phyloP scores from a whole-genome alignment of 2,888 invertebrate species.

The Phalera bucephala region DNA sequence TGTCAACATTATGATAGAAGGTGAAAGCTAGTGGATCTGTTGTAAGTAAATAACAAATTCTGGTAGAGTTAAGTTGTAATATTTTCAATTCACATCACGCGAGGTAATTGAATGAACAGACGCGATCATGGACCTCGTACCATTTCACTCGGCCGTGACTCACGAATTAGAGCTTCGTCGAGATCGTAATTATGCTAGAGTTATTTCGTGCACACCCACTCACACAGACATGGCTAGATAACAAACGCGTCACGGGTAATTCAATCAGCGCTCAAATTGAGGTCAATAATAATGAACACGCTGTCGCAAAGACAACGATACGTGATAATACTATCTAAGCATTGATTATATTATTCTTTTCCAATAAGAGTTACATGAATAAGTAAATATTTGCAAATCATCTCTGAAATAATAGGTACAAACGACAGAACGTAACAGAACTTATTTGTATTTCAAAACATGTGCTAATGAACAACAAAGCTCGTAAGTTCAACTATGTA shows the following conservation, averaged over 20 bases:
- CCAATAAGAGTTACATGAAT: no score
- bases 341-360: no score
- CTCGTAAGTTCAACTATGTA: not conserved
- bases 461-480: no score
- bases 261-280: constrained; percentile 63
- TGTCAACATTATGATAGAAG: constrained; percentile 51
- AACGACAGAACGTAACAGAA: no score
- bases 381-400: no score
- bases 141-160: constrained; percentile 78
- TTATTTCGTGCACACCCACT: constrained; percentile 73
- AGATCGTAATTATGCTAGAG: constrained; percentile 74
- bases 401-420: no score
- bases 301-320: constrained; percentile 25
- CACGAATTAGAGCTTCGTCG: constrained; percentile 78
- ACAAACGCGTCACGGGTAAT: constrained; percentile 56
- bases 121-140: constrained; percentile 64
- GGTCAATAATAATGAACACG: constrained; percentile 47
- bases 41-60: constrained; percentile 51
- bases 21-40: constrained; percentile 55
- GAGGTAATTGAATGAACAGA: constrained; percentile 67
- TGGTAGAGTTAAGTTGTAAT: constrained; percentile 40
- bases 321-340: constrained; percentile 21
- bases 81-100: constrained; percentile 70
- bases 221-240: constrained; percentile 47
- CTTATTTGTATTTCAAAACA: no score